Evolutionary conservation across 2,888 invertebrate genomes (phyloP).

Genomic region (Hypomecis atomaria): DNA sequence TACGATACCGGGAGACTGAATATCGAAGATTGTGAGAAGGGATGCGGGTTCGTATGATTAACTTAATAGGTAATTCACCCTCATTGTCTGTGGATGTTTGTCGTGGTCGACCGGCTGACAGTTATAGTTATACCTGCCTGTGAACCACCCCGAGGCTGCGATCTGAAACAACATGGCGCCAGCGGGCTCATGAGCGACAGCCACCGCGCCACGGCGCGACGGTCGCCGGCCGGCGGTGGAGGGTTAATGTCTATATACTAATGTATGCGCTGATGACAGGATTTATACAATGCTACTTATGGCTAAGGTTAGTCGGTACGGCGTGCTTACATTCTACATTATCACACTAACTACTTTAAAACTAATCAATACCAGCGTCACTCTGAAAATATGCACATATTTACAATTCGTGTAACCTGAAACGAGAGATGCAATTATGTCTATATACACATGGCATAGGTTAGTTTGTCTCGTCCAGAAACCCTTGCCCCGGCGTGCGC

Average conservation of each 20-base stretch:
- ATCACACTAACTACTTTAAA: conserved; percentile 39
- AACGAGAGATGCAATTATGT: conserved; percentile 55
- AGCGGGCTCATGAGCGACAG: conserved; percentile 67
- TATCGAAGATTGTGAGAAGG: conserved; percentile 33
- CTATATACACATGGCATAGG: conserved; percentile 74
- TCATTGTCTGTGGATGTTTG: conserved; percentile 94
- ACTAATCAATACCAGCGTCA: conserved; percentile 43
- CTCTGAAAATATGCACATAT: conserved; percentile 50
- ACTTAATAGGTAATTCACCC: conserved; percentile 88
- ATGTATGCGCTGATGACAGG: conserved; percentile 38
- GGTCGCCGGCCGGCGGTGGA: not conserved
- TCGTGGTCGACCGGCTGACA: conserved; percentile 99
- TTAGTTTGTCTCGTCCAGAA: conserved; percentile 62
- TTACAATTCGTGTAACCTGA: conserved; percentile 54
- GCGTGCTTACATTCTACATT: conserved; percentile 4
- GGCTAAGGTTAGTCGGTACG: conserved; percentile 35
- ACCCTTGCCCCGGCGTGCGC: conserved; percentile 49
- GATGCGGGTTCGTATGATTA: conserved; percentile 46
- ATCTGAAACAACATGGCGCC: conserved; percentile 89
- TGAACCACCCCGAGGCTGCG: conserved; percentile 96
- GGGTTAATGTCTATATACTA: conserved; percentile 22
- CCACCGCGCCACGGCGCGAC: not conserved
- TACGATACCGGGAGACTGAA: conserved; percentile 22
- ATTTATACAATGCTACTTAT: conserved; percentile 37
- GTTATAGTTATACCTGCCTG: conserved; percentile 96